These are phyloP conservation scores for Cossypha heuglini DNA, from an alignment of 2,797 vertebrate genomes.

Conservation along the genomic window DNA sequence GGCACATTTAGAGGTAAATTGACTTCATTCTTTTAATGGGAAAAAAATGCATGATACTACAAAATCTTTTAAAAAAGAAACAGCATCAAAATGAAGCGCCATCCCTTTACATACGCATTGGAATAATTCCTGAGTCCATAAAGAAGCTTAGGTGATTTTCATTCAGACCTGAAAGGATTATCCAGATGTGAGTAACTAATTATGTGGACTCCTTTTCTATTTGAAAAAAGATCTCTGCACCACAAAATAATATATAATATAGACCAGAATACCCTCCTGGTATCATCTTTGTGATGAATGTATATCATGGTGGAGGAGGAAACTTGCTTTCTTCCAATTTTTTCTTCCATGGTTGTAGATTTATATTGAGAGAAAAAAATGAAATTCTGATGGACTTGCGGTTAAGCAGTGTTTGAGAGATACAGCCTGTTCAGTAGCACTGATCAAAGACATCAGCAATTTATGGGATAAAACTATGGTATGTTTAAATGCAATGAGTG, in stretches of 20 bases:
- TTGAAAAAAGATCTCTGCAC: neutral
- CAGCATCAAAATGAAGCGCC: neutral
- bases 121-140: neutral
- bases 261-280: neutral
- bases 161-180: neutral
- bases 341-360: neutral
- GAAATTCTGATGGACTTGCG: neutral
- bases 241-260: neutral
- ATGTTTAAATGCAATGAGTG: neutral
- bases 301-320: neutral
- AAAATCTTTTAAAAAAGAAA: neutral
- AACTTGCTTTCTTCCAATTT: neutral
- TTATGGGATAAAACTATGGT: neutral
- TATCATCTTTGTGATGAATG: neutral
- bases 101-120: neutral
- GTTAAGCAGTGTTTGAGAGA: neutral
- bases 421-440: neutral
- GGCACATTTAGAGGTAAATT: neutral
- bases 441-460: neutral
- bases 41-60: slow-evolving; percentile 9
- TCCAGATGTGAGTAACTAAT: neutral
- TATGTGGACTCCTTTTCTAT: neutral
- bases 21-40: neutral
- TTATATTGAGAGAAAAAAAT: neutral
- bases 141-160: neutral